Conservation (phyloP, 2,888 invertebrate genomes). For the Archaeoteleia sp. region DNA sequence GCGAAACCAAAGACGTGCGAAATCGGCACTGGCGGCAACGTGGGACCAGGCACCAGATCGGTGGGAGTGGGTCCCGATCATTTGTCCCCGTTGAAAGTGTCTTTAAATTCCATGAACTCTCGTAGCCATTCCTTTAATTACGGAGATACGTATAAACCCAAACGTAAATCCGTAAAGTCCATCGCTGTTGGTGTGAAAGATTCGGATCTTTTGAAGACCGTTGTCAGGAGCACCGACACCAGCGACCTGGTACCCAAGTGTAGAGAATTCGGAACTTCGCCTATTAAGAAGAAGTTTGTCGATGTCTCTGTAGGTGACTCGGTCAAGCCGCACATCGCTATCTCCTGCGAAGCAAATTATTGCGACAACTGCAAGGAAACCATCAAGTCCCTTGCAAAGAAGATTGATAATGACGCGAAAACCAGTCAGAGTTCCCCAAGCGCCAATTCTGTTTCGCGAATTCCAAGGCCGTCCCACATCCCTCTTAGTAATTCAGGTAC, state of each 20-base stretch:
- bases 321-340: constrained; percentile 75
- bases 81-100: constrained; percentile 73
- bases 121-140: constrained; percentile 80
- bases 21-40: constrained; percentile 69
- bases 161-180: constrained; percentile 66
- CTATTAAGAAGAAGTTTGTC: constrained; percentile 73
- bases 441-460: constrained; percentile 61
- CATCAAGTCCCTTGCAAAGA: constrained; percentile 77
- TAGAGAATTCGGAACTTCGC: constrained; percentile 70
- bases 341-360: constrained; percentile 77
- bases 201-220: constrained; percentile 63
- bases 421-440: constrained; percentile 34
- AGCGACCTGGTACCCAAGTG: constrained; percentile 66
- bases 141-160: constrained; percentile 76
- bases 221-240: constrained; percentile 74
- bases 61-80: constrained; percentile 79
- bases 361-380: constrained; percentile 80
- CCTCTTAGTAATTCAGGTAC: constrained; percentile 30
- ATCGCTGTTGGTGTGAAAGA: constrained; percentile 62
- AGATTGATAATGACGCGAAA: constrained; percentile 61
- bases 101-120: constrained; percentile 75
- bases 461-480: constrained; percentile 68
- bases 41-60: constrained; percentile 75
- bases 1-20: constrained; percentile 71
- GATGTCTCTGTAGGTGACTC: constrained; percentile 77